A percentile compares a stretch with the other conserved stretches of the same genome.
These are phyloP conservation scores for Dysidea cf. avara DNA, from an alignment of 37 sponge, comb jelly and placozoan species.

Conservation along the genomic window DNA sequence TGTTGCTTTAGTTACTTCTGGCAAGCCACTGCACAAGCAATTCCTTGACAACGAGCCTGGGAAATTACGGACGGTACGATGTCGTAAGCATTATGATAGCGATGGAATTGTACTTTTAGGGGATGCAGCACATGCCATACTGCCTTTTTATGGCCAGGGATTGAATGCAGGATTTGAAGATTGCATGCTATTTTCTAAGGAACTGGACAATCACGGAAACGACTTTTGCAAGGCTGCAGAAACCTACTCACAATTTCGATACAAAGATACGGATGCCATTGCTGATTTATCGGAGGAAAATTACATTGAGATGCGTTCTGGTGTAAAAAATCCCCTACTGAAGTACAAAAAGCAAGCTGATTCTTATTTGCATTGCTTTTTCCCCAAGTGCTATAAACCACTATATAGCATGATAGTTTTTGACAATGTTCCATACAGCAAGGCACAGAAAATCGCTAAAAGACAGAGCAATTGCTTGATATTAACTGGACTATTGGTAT, in stretches of 20 bases:
- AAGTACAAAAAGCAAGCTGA: neutral
- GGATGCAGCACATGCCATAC: constrained; percentile 75
- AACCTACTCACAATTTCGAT: constrained; percentile 24
- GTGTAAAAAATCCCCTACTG: neutral
- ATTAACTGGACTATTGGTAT: too few species aligned
- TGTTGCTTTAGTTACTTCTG: constrained; percentile 7
- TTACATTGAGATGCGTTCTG: constrained; percentile 50
- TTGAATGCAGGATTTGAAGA: constrained; percentile 50
- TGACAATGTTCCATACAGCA: constrained; percentile 7
- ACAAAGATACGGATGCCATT: constrained; percentile 42
- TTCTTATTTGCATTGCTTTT: constrained; percentile 3
- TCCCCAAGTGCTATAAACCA: constrained; percentile 28
- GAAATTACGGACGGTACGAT: constrained; percentile 18
- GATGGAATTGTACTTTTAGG: constrained; percentile 31
- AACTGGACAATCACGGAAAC: neutral
- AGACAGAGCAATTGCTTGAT: too few species aligned
- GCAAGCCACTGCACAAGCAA: constrained; percentile 7
- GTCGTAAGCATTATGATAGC: constrained; percentile 22
- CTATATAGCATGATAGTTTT: constrained; percentile 47
- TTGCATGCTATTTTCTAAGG: constrained; percentile 10
- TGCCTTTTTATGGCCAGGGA: constrained; percentile 70
- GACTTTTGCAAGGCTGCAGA: constrained; percentile 24
- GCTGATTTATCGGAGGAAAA: constrained; percentile 58
- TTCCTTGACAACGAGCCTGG: constrained; percentile 23
- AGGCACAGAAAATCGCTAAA: neutral